Percentiles rank a stretch among this genome's conserved stretches.
Conservation (phyloP, 2,797 vertebrate genomes). For the Cirrhinus molitorella region DNA sequence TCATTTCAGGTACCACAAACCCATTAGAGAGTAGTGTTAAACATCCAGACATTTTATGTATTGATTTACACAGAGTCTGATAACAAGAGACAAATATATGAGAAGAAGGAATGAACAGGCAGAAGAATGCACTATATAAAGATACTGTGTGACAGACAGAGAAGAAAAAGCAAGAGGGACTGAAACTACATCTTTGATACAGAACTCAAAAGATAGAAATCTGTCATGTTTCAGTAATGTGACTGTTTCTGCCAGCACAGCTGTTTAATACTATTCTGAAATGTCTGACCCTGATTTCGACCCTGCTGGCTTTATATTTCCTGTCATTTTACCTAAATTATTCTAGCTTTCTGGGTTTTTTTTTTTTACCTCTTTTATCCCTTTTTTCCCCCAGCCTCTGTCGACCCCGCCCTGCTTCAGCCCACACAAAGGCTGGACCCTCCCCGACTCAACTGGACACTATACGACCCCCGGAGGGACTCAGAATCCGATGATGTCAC, state of each 20-base stretch:
- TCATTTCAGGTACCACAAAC: not conserved
- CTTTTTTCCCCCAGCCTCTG: not conserved
- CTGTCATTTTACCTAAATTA: slow-evolving; percentile 6
- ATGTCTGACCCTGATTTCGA: not conserved
- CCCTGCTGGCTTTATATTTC: not conserved
- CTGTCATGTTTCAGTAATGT: slow-evolving; percentile 8
- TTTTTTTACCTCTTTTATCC: not conserved
- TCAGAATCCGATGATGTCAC: slow-evolving; percentile 60
- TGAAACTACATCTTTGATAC: slow-evolving; percentile 1
- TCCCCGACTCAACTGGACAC: slow-evolving; percentile 32
- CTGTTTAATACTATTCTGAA: not conserved
- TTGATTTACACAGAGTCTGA: not conserved
- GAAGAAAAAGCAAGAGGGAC: not conserved
- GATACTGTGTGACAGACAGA: not conserved
- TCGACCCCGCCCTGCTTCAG: slow-evolving; percentile 39
- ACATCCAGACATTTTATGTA: not conserved
- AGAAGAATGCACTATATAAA: not conserved
- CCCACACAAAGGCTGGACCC: slow-evolving; percentile 50
- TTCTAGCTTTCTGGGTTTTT: not conserved
- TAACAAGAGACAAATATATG: not conserved
- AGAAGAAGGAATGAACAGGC: not conserved
- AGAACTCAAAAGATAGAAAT: not conserved
- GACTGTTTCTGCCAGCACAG: not conserved
- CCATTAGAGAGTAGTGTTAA: not conserved
- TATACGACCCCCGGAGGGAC: slow-evolving; percentile 33